Percentiles rank a stretch among this genome's conserved stretches.
phyloP scores from a whole-genome alignment of 2,888 invertebrate genomes.

The Eristalis pertinax region DNA sequence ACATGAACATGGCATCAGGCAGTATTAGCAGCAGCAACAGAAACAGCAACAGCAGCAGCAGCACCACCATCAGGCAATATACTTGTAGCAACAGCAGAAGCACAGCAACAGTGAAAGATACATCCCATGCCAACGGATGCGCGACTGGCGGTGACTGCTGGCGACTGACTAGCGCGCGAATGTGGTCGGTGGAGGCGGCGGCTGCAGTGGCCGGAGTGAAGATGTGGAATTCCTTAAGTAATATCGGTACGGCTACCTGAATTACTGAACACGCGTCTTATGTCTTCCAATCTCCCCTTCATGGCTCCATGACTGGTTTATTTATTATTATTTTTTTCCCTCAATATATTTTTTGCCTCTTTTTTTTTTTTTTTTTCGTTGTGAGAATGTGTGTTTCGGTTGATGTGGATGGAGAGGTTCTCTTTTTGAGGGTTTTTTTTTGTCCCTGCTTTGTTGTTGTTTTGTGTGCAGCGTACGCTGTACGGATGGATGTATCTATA shows the following conservation, averaged over 20 bases:
- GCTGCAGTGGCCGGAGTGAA: constrained; percentile 33
- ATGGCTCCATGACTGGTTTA: constrained; percentile 72
- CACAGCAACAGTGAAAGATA: constrained; percentile 43
- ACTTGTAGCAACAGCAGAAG: constrained; percentile 1
- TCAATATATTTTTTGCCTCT: constrained; percentile 1
- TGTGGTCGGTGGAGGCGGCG: constrained; percentile 15
- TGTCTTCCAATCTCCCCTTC: constrained; percentile 73
- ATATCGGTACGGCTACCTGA: constrained; percentile 77
- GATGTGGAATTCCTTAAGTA: constrained; percentile 74
- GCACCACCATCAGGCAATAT: background rate
- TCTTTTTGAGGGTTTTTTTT: constrained; percentile 15
- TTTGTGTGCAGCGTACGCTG: constrained; percentile 4
- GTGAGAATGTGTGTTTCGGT: background rate
- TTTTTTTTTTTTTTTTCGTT: constrained; percentile 16
- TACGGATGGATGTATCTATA: constrained; percentile 41
- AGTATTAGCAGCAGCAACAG: constrained; percentile 25
- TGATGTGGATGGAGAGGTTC: background rate
- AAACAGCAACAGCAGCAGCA: background rate
- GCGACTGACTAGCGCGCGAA: constrained; percentile 2
- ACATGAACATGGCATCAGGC: constrained; percentile 58
- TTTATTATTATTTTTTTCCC: constrained; percentile 63
- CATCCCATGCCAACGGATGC: constrained; percentile 41
- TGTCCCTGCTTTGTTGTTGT: constrained; percentile 13
- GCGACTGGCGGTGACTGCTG: background rate
- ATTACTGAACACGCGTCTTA: constrained; percentile 78